Conservation (phyloP, 2,888 invertebrate genomes). For the Chloroclysta siterata region DNA sequence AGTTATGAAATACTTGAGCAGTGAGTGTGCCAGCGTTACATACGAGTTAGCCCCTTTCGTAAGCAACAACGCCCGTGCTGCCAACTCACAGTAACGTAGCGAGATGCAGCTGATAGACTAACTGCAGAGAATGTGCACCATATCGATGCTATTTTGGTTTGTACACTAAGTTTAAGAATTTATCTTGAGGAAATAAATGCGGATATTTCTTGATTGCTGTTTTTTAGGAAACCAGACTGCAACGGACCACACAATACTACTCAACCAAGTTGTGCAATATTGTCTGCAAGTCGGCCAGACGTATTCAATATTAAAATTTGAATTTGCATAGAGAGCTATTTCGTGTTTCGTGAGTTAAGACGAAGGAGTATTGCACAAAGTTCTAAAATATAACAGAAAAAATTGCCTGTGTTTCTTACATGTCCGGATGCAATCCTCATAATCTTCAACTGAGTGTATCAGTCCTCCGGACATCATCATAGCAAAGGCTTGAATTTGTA, state of each 20-base stretch:
- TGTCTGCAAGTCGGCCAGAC: neutral
- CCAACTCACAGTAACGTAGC: neutral
- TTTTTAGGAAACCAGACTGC: neutral
- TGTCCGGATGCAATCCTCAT: too few relatives aligned
- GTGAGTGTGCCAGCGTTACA: constrained; percentile 9
- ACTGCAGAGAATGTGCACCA: too few relatives aligned
- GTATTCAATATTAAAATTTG: neutral
- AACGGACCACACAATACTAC: neutral
- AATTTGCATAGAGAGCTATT: neutral
- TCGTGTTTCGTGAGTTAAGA: neutral
- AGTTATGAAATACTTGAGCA: constrained; percentile 15
- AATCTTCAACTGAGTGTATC: too few relatives aligned
- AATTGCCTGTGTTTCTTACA: too few relatives aligned
- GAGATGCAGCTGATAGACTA: too few relatives aligned
- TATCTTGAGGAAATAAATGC: too few relatives aligned
- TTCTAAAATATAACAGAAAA: too few relatives aligned
- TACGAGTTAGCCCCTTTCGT: neutral
- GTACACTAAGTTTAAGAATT: too few relatives aligned
- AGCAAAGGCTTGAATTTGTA: too few relatives aligned
- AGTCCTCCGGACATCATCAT: too few relatives aligned
- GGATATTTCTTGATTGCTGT: too few relatives aligned
- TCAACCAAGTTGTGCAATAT: neutral
- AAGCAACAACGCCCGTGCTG: neutral
- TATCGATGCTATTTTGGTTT: too few relatives aligned
- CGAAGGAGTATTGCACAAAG: neutral